Percentiles rank a stretch among this genome's conserved stretches.
Conservation (phyloP, 2,113 vertebrate species). For the Rhinichthys klamathensis region DNA sequence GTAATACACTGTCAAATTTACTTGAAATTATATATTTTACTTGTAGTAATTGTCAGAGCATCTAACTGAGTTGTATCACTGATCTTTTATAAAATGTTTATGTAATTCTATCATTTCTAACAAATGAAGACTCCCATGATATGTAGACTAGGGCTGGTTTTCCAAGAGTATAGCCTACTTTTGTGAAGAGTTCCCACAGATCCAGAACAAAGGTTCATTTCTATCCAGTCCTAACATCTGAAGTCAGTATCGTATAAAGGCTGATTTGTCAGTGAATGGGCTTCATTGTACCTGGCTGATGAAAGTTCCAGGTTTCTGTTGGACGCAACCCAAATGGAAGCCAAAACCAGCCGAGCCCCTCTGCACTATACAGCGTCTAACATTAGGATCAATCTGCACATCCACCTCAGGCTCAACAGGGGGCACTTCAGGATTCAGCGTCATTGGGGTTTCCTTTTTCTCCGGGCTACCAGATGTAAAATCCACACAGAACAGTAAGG, state of each 20-base stretch:
- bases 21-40: background rate
- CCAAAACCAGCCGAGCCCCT: slow-evolving; percentile 70
- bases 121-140: background rate
- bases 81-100: background rate
- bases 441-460: slow-evolving; percentile 19
- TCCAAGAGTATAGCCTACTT: background rate
- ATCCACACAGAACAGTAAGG: slow-evolving; percentile 82
- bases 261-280: slow-evolving; percentile 28
- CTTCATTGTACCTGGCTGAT: slow-evolving; percentile 74
- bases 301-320: slow-evolving; percentile 64
- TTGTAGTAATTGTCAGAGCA: background rate
- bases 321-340: slow-evolving; percentile 72
- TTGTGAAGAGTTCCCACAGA: background rate
- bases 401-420: slow-evolving; percentile 11
- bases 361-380: slow-evolving; percentile 66
- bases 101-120: background rate
- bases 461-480: slow-evolving; percentile 43
- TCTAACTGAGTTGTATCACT: background rate
- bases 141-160: slow-evolving; percentile 2
- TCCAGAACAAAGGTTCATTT: slow-evolving; percentile 14
- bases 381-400: slow-evolving; percentile 30
- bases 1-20: background rate
- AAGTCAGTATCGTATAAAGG: slow-evolving; percentile 18
- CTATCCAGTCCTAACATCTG: background rate
- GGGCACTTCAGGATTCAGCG: background rate